Evolutionary conservation across 1,140 invertebrate genomes (phyloP), one percentile per base, ranked within the genome.

Genomic region (Trissolcus basalis): DNA sequence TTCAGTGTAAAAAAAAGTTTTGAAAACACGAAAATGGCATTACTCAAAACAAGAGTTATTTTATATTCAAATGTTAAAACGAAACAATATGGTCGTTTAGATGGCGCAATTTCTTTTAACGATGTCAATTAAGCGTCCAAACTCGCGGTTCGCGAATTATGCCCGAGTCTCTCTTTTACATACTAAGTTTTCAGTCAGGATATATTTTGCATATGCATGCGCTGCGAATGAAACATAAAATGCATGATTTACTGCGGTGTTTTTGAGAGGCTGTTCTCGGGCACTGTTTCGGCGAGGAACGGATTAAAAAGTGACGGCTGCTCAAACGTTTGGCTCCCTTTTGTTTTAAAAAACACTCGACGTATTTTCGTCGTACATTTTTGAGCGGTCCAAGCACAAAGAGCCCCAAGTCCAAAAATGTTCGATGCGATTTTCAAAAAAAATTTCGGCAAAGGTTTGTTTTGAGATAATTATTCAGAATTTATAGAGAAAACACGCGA

Each of bases 51-150:
- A 55, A 53, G 32, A 33, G 50, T 51, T 49, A 47, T 63, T 60
- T 65, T 39, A 61, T 55, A 74, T 74, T 67, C 63, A 58, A 74
- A 74, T 74, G 68, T 74, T 27, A 68, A 63, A 67, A 36, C 16
- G 70, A 53, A 63, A 63, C 58, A 68, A 58, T 68, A 43, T 51
- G 51, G 56, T 67, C 51, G 45, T 41, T n/a, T 39, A 49, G 55
- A 64, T 70, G 65, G 36, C 69, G 60, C 60, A n/a, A 55, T 65
- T 75, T 55, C 33, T 70, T 76, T 65, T 65, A 65, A 70, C 65
- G 64, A 74, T 43, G 55, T 41, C 67, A 70, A 70, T 76, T 69
- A 69, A 69, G 27, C 27, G 55, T 32, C 55, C 60, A 49, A 77
- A 67, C 55, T 61, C 12, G 19, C 55, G 61, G 54, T 67, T 77